Conservation (phyloP, 1,140 invertebrate species). For the Theocolax elegans region DNA sequence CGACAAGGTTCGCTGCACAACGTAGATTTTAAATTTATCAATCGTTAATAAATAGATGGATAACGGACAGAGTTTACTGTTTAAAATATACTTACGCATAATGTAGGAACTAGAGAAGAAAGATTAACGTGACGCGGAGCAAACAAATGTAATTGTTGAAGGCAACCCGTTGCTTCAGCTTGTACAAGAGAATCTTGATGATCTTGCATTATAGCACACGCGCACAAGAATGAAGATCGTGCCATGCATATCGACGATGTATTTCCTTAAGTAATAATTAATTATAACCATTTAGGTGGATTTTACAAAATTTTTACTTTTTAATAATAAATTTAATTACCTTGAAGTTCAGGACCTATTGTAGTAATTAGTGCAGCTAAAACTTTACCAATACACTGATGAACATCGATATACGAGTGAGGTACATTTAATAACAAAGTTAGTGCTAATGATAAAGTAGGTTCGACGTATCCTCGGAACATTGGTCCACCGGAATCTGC, state of each 20-base stretch:
- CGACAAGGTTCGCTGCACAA: constrained; percentile 82
- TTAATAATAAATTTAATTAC: constrained; percentile 61
- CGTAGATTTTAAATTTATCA: constrained; percentile 2
- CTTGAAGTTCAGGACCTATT: constrained; percentile 96
- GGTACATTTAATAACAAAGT: constrained; percentile 91
- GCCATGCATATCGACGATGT: constrained; percentile 76
- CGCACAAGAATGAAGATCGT: constrained; percentile 83
- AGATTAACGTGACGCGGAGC: constrained; percentile 94
- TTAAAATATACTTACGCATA: constrained; percentile 86
- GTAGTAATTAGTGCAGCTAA: constrained; percentile 95
- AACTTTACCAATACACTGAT: constrained; percentile 94
- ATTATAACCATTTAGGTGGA: neutral
- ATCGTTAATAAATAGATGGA: no score
- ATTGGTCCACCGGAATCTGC: constrained; percentile 98
- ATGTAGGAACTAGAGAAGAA: constrained; percentile 89
- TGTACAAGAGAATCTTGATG: constrained; percentile 91
- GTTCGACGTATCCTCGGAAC: constrained; percentile 97
- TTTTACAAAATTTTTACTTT: constrained; percentile 2
- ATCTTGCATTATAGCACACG: constrained; percentile 93
- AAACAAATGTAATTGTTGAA: constrained; percentile 98
- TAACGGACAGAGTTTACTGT: no score
- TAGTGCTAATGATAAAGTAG: constrained; percentile 87
- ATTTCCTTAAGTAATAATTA: constrained; percentile 67
- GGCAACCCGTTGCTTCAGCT: constrained; percentile 94
- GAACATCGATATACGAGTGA: constrained; percentile 90